A percentile compares a stretch with the other conserved stretches of the same genome.
Evolutionary conservation across 2,797 vertebrate genomes (phyloP).

Genomic region (Dromococcyx pavoninus): DNA sequence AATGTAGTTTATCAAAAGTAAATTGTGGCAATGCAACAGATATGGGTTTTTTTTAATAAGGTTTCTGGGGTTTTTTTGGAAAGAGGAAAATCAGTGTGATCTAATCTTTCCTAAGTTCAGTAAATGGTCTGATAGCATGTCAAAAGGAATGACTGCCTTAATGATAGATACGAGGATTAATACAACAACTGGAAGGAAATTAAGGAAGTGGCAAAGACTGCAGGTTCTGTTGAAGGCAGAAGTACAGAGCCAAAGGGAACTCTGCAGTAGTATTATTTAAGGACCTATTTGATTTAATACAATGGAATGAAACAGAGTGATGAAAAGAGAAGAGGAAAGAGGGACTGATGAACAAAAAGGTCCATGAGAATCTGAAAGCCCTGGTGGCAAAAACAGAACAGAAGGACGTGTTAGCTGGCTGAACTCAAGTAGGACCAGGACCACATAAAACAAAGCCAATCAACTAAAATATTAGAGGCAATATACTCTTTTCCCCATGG

Average conservation of each 20-base stretch:
- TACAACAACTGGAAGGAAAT: background rate
- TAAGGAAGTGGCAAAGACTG: background rate
- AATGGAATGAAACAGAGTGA: background rate
- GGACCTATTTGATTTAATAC: background rate
- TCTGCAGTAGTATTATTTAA: background rate
- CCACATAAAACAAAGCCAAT: background rate
- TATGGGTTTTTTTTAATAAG: background rate
- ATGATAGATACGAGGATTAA: rapidly evolving
- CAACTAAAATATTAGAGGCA: background rate
- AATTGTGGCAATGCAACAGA: background rate
- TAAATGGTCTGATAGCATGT: background rate
- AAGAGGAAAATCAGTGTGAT: background rate
- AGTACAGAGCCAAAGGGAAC: background rate
- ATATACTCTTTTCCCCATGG: background rate
- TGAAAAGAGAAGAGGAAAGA: background rate
- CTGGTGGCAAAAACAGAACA: background rate
- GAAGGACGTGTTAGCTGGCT: background rate
- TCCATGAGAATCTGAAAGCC: background rate
- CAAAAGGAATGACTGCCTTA: background rate
- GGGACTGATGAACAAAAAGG: background rate
- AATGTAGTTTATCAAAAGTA: background rate
- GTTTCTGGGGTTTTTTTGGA: rapidly evolving
- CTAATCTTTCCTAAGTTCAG: background rate
- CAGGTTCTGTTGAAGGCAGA: background rate
- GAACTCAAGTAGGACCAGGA: background rate